Base-by-base conservation (phyloP, 1,140 invertebrate species). In the Heliconius nattereri region DNA sequence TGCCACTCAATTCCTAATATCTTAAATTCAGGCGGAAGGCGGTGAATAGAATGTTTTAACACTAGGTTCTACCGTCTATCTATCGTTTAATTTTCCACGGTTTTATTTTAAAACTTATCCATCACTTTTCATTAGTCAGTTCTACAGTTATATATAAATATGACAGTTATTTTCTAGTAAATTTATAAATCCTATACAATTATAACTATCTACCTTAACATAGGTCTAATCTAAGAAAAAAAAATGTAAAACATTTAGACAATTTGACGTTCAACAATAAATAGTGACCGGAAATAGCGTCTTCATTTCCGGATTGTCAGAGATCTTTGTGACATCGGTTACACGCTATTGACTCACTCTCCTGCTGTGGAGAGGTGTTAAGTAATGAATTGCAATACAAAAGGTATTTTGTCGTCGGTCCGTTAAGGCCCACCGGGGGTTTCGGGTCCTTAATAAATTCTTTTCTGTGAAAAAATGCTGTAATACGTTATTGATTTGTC, bases 371-470 rank as follows among this genome's bases (percentile, higher is more conserved):
- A 23, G 57, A 89, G 86, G 87, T 89, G 87, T 87, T 86, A 90
- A 90, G 85, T 89, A 89, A 87, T 87, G 87, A 82, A 83, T 73
- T 84, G 72, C 45, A 74, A 66, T 66, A 83, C 76, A 90, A 90
- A 86, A 81, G 76, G 75, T 78, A 83, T 83, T 89, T 88, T 85
- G 84, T 81, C 75, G 57, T 60, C 60, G 60, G 26, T 66, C 60
- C 60, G 60, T 66, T 66, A 66, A 13, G 16, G 60, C 23, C 85
- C 86, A 84, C 83, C 86, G 82, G 83, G 85, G 85, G 26, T 26
- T 75, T 49, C 74, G 57, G 54, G 20, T 20, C 71, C 40, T 26
- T 66, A 26, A 66, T 16, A 78, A 73, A 23, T 78, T 52, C 16
- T 49, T 73, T 45, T 23, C 11, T 49, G 9, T 73, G 45, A 29